Evolutionary conservation across 1,140 invertebrate genomes (phyloP).

Genomic region (Diploscapter pachys): DNA sequence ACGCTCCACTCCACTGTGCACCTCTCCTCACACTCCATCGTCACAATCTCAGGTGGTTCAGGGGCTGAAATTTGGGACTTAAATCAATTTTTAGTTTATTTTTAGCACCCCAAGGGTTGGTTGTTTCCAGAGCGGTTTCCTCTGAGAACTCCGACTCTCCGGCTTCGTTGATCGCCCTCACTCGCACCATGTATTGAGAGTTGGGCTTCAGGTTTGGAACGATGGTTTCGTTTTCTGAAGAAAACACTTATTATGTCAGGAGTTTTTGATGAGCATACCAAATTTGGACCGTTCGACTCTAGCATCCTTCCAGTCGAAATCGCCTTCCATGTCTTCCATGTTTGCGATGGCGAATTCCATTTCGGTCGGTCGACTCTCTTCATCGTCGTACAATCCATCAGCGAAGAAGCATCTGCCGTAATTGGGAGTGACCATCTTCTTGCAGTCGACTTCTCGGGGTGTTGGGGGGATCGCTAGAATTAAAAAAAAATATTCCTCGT

Average conservation of each 20-base stretch:
- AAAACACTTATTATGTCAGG: neutral
- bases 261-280: conserved; percentile 6
- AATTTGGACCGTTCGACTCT: conserved; percentile 5
- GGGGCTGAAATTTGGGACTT: conserved; percentile 5
- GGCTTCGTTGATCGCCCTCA: conserved; percentile 30
- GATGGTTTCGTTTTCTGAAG: conserved; percentile 15
- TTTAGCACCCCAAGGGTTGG: conserved; percentile 26
- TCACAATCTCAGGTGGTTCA: conserved; percentile 9
- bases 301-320: conserved; percentile 22
- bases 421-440: conserved; percentile 26
- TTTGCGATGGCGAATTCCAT: conserved; percentile 21
- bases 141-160: conserved; percentile 25
- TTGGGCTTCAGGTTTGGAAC: conserved; percentile 18
- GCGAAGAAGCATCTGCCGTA: conserved; percentile 26
- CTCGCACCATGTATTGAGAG: conserved; percentile 25
- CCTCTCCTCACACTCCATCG: conserved; percentile 18
- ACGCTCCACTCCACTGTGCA: conserved; percentile 28
- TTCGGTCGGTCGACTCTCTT: conserved; percentile 13
- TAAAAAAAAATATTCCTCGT: too few species aligned
- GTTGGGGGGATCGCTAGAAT: conserved; percentile 17
- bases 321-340: conserved; percentile 19
- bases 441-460: conserved; percentile 23
- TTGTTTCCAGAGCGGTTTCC: conserved; percentile 22
- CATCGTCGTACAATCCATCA: conserved; percentile 22
- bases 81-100: neutral